Conservation (phyloP, 2,113 vertebrate genomes). For the Gorilla gorilla region DNA sequence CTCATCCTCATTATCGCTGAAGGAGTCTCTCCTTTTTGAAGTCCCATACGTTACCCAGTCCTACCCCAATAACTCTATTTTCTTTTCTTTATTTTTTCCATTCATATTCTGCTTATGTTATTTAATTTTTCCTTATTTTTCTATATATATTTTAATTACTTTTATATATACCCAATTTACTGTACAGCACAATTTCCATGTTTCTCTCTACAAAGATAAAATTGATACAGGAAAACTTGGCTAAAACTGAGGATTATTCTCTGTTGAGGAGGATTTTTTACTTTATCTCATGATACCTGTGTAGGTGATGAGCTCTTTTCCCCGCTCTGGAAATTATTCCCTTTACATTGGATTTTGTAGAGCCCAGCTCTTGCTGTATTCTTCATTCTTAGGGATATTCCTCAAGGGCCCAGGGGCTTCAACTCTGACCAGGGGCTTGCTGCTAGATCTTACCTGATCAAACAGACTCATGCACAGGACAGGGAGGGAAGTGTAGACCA, state of each 20-base stretch:
- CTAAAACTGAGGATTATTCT: constrained; percentile 13
- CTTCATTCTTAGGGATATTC: neutral
- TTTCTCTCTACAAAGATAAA: constrained; percentile 40
- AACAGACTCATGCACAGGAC: constrained; percentile 95
- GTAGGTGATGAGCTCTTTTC: neutral
- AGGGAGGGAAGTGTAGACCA: constrained; percentile 95
- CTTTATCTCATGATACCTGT: neutral
- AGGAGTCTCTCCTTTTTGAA: constrained; percentile 4
- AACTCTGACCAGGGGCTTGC: neutral
- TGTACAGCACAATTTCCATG: neutral
- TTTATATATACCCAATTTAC: constrained; percentile 9
- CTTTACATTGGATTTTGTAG: neutral
- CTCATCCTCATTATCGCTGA: neutral
- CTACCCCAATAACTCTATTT: neutral
- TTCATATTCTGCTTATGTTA: too few relatives aligned
- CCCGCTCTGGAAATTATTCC: constrained; percentile 18
- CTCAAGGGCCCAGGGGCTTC: neutral
- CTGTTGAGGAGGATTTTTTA: neutral
- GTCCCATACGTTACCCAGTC: neutral
- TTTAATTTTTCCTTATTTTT: too few relatives aligned
- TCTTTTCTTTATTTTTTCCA: neutral
- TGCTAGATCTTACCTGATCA: constrained; percentile 89
- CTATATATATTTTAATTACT: neutral
- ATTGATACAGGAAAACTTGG: neutral
- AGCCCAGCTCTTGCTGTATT: neutral